These are phyloP conservation scores for Ormyrus rosae DNA, from an alignment of 2,888 invertebrate genomes.

Conservation along the genomic window DNA sequence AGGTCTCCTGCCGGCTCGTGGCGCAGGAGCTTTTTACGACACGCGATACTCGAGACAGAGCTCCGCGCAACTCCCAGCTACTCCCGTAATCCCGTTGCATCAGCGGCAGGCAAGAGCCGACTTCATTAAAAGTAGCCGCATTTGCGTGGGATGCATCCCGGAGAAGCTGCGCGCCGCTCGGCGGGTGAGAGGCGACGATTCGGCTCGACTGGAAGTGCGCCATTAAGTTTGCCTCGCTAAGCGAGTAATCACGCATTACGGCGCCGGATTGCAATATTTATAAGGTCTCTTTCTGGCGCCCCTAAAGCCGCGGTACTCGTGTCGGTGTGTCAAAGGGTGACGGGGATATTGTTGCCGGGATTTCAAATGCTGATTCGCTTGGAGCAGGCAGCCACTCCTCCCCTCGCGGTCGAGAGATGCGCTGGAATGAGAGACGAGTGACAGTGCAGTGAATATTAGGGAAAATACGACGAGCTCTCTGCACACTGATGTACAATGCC, in stretches of 20 bases:
- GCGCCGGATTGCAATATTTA: background rate
- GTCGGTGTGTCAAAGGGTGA: background rate
- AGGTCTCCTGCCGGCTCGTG: background rate
- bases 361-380: background rate
- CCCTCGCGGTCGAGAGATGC: too few relatives aligned
- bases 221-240: background rate
- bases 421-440: too few relatives aligned
- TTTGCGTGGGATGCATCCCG: background rate
- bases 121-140: conserved; percentile 30
- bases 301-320: too few relatives aligned
- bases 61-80: background rate
- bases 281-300: background rate
- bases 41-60: conserved; percentile 1
- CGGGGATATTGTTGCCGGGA: background rate
- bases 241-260: conserved; percentile 27
- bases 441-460: too few relatives aligned
- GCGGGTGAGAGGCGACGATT: background rate
- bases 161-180: background rate
- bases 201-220: background rate
- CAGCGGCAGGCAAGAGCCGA: background rate
- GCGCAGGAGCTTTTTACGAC: conserved; percentile 19
- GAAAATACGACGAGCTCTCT: too few relatives aligned
- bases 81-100: conserved; percentile 11
- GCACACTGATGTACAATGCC: too few relatives aligned
- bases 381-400: too few relatives aligned